These are phyloP conservation scores for Stenotaenia linearis DNA, from an alignment of 2,888 invertebrate species.

Conservation along the genomic window DNA sequence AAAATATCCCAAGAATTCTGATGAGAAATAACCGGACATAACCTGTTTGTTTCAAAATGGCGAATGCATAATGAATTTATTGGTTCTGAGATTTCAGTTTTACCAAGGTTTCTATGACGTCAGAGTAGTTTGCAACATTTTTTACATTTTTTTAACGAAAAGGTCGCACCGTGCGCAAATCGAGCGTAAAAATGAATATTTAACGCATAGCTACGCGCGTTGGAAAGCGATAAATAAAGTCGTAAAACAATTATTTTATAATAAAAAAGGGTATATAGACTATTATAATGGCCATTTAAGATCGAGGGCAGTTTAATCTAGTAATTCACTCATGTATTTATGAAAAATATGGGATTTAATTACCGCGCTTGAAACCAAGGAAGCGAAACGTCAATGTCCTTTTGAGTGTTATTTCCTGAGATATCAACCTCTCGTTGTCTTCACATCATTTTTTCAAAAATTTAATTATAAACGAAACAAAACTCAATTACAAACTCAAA, in stretches of 20 bases:
- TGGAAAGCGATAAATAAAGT: not conserved
- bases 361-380: not conserved
- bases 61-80: not conserved
- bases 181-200: no score
- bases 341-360: constrained; percentile 10
- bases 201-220: no score
- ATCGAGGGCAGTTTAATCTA: constrained; percentile 8
- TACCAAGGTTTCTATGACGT: not conserved
- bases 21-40: not conserved
- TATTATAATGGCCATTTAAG: not conserved
- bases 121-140: not conserved
- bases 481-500: not conserved
- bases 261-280: not conserved
- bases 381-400: constrained; percentile 17
- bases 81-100: not conserved
- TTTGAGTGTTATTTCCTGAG: not conserved
- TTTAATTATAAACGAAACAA: not conserved
- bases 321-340: constrained; percentile 20
- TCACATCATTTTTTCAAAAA: not conserved
- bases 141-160: no score
- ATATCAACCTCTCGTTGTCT: not conserved
- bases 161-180: no score
- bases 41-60: not conserved
- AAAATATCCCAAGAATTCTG: not conserved
- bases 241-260: not conserved